A percentile compares a stretch with the other conserved stretches of the same genome.
phyloP scores from a whole-genome alignment of 2,888 invertebrate species.

The Eueremaeus valkanovi region DNA sequence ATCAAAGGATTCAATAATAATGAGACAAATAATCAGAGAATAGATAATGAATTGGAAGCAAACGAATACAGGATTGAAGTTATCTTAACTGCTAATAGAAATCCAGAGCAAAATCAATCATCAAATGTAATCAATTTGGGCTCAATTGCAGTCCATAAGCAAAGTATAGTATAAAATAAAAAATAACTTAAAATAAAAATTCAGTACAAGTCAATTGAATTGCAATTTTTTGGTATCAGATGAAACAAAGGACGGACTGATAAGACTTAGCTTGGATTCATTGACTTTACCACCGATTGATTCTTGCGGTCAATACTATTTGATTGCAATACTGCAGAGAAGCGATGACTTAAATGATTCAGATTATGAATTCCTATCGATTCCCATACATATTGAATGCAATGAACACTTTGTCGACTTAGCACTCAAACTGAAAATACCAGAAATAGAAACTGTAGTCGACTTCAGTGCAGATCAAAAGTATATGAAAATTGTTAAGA shows the following conservation, averaged over 20 bases:
- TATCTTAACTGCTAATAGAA: not conserved
- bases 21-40: not conserved
- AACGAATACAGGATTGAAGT: not conserved
- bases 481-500: not conserved
- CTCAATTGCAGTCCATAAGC: not conserved
- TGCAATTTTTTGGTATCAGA: not conserved
- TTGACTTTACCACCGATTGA: slow-evolving; percentile 6
- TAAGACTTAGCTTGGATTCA: not conserved
- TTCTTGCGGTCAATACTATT: not conserved
- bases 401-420: not conserved
- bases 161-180: not conserved
- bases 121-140: not conserved
- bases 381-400: not conserved
- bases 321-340: not conserved
- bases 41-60: not conserved
- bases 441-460: not conserved
- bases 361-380: not conserved
- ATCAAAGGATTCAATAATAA: not conserved
- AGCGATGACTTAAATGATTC: not conserved
- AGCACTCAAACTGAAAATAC: not conserved
- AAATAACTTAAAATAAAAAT: too few species aligned
- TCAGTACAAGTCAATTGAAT: not conserved
- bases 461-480: not conserved
- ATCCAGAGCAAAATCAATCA: not conserved
- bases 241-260: not conserved